Evolutionary conservation across 2,888 invertebrate species (phyloP), one percentile per base, ranked within the genome.

Genomic region (Ashinkailepas kermadecensis): DNA sequence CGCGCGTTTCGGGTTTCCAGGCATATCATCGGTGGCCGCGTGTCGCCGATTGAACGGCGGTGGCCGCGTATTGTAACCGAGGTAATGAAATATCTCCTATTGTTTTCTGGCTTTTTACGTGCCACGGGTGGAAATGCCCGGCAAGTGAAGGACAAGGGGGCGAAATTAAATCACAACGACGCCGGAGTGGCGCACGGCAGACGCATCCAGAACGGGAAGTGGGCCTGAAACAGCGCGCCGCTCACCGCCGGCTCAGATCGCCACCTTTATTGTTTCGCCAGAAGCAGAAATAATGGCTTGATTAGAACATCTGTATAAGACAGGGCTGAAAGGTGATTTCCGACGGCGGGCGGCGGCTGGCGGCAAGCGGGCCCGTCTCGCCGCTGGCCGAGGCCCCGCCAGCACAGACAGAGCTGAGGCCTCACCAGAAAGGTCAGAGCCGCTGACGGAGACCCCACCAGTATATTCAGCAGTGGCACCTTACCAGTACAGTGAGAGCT

Each of bases 251-350:
- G 39, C 39, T 39, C 39, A 39, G 39, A 39, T 39, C 4, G 21
- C 74, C 54, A 74, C 74, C 74, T 74, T 74, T 74, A 74, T 74
- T 74, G 74, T 74, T 54, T 56, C 23, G 59, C 74, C 39, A 54
- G 74, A 74, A 56, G 54, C 21, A 56, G 74, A 74, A 74, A 74
- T 74, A 74, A 74, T 74, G 74, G 74, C 56, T 74, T 74, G 74
- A 74, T 74, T 74, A 74, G 54, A 74, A 74, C 74, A 74, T 74
- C 74, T 74, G 74, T 18, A 74, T 74, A 74, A 74, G 74, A 74
- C 74, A 74, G 74, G 39, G 70, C 70, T 70, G 70, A 70, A 70
- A 70, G 70, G 70, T 70, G 70, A 70, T 70, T 70, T 25, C 70
- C 15, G 39, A 6, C 23, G 70, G 70, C 70, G 39, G 39, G 39